These are phyloP conservation scores for Halocynthia aurantium DNA, from an alignment of 23 tunicate genomes.

Conservation along the genomic window DNA sequence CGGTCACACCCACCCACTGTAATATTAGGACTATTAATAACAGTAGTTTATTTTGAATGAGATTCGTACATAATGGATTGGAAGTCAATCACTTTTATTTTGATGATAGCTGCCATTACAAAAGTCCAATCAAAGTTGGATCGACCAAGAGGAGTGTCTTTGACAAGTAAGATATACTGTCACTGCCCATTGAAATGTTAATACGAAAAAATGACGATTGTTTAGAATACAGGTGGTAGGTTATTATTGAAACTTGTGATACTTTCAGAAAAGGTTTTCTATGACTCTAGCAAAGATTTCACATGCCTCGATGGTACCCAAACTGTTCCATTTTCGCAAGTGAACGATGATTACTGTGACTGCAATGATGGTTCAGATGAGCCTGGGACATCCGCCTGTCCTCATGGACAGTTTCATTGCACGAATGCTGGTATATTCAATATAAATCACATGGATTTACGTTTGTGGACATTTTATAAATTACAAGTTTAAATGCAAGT, in stretches of 20 bases:
- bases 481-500: too few relatives aligned
- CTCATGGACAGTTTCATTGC: slow-evolving; percentile 88
- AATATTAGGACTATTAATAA: too few relatives aligned
- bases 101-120: too few relatives aligned
- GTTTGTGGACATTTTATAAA: too few relatives aligned
- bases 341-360: slow-evolving; percentile 99
- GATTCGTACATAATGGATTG: too few relatives aligned
- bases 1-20: too few relatives aligned
- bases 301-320: slow-evolving; percentile 95
- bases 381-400: slow-evolving; percentile 99
- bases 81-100: too few relatives aligned
- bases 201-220: background rate
- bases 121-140: background rate
- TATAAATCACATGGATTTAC: background rate
- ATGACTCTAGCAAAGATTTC: slow-evolving; percentile 62
- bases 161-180: slow-evolving; percentile 42
- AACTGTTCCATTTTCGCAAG: slow-evolving; percentile 46
- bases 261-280: slow-evolving; percentile 59
- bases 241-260: background rate
- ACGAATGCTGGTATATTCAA: slow-evolving; percentile 67
- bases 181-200: background rate
- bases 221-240: background rate
- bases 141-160: slow-evolving; percentile 74
- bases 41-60: too few relatives aligned
- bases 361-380: slow-evolving; percentile 97